These are phyloP conservation scores for Gibbula magus DNA, from an alignment of 2,888 invertebrate genomes.

Conservation along the genomic window DNA sequence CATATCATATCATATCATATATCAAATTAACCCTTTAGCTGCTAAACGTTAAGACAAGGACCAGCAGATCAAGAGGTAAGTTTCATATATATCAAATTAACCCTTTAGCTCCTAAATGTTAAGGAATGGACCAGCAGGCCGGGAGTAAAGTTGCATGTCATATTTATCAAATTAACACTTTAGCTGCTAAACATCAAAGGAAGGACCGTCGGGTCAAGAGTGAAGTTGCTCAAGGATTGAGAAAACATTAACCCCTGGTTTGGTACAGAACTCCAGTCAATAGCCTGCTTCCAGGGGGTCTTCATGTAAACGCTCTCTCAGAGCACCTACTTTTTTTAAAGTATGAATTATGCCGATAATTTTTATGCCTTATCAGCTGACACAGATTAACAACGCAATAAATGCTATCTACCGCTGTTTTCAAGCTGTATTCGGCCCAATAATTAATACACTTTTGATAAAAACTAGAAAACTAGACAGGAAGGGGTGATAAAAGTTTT, in stretches of 20 bases:
- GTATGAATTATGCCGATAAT: conserved; percentile 8
- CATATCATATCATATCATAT: too few relatives aligned
- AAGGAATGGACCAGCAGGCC: too few relatives aligned
- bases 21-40: too few relatives aligned
- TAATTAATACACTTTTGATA: conserved; percentile 23
- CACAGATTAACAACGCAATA: not conserved
- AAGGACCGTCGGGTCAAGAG: too few relatives aligned
- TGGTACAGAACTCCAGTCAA: not conserved
- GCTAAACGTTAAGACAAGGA: too few relatives aligned
- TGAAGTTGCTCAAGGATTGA: not conserved
- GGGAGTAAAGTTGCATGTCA: too few relatives aligned
- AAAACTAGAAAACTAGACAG: conserved; percentile 5
- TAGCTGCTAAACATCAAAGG: too few relatives aligned
- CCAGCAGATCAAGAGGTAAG: too few relatives aligned
- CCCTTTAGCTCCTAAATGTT: too few relatives aligned
- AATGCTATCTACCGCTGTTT: conserved; percentile 7
- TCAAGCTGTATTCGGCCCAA: not conserved
- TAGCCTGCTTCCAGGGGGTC: not conserved
- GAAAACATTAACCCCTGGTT: not conserved
- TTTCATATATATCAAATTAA: too few relatives aligned
- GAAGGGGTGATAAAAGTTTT: conserved; percentile 16
- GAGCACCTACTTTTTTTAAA: not conserved
- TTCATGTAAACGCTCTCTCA: not conserved
- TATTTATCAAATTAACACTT: too few relatives aligned
- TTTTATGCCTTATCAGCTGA: conserved; percentile 1